phyloP scores from a whole-genome alignment of 1,140 invertebrate species.

The Eciton burchellii region DNA sequence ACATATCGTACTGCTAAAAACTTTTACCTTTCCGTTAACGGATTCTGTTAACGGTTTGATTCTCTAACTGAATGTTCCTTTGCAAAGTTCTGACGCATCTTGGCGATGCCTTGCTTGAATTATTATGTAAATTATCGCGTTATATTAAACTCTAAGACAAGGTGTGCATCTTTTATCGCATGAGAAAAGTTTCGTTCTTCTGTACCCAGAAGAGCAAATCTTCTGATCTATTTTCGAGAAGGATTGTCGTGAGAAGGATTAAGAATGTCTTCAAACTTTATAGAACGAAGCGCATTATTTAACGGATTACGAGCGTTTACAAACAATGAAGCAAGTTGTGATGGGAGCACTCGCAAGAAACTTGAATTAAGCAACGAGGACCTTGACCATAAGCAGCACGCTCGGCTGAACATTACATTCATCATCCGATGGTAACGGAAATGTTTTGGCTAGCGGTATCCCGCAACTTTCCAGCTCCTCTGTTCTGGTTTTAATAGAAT shows the following conservation, averaged over 20 bases:
- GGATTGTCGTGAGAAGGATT: no score
- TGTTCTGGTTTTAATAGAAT: slow-evolving; percentile 74
- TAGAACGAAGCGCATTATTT: not conserved
- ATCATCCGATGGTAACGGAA: slow-evolving; percentile 57
- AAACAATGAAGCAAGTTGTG: slow-evolving; percentile 20
- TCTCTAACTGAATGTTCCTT: no score
- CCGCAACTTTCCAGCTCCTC: slow-evolving; percentile 71
- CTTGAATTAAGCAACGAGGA: slow-evolving; percentile 34
- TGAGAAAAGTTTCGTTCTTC: not conserved
- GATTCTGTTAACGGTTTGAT: no score
- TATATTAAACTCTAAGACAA: no score
- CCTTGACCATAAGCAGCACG: slow-evolving; percentile 49
- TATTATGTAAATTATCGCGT: not conserved
- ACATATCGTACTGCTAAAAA: not conserved
- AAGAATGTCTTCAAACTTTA: not conserved
- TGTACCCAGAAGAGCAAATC: not conserved
- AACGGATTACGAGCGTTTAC: slow-evolving; percentile 8
- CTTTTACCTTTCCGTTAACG: not conserved
- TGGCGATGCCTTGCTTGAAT: no score
- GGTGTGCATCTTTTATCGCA: no score
- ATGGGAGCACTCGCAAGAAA: slow-evolving; percentile 28
- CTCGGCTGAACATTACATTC: slow-evolving; percentile 48
- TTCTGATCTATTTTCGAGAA: no score
- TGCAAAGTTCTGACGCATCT: no score
- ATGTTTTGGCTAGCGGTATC: slow-evolving; percentile 56